Conservation (phyloP, 2,113 vertebrate genomes). For the Polypterus senegalus region DNA sequence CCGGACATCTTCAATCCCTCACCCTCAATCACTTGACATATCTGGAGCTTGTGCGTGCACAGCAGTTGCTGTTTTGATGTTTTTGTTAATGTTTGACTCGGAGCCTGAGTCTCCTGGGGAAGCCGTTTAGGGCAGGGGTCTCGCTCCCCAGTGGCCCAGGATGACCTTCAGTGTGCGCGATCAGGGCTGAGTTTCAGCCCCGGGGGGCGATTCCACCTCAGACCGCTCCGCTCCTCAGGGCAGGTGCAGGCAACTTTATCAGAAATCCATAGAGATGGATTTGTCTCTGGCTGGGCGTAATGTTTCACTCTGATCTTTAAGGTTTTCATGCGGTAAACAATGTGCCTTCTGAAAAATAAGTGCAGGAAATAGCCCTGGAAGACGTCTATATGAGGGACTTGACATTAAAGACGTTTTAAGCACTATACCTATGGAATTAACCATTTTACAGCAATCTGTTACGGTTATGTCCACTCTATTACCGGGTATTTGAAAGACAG, state of each 20-base stretch:
- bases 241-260: conserved; percentile 8
- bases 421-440: no score
- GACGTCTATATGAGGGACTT: no score
- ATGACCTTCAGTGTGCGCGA: conserved; percentile 26
- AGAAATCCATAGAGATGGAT: conserved; percentile 8
- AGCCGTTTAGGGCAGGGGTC: conserved; percentile 36
- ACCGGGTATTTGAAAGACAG: no score
- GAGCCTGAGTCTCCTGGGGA: conserved; percentile 31
- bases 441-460: no score
- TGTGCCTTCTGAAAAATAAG: no score
- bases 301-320: conserved; percentile 9
- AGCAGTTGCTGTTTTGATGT: conserved; percentile 32
- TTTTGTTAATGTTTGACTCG: conserved; percentile 33
- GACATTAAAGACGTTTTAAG: no score
- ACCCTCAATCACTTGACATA: neutral
- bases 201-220: conserved; percentile 20
- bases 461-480: no score
- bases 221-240: conserved; percentile 16
- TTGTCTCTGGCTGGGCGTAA: conserved; percentile 6
- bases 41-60: conserved; percentile 6
- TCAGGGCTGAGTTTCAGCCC: conserved; percentile 31
- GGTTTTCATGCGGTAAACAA: neutral
- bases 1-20: neutral
- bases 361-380: no score
- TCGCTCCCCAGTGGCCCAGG: conserved; percentile 23